phyloP scores from a whole-genome alignment of 2,113 vertebrate genomes.

The Blennius ocellaris region DNA sequence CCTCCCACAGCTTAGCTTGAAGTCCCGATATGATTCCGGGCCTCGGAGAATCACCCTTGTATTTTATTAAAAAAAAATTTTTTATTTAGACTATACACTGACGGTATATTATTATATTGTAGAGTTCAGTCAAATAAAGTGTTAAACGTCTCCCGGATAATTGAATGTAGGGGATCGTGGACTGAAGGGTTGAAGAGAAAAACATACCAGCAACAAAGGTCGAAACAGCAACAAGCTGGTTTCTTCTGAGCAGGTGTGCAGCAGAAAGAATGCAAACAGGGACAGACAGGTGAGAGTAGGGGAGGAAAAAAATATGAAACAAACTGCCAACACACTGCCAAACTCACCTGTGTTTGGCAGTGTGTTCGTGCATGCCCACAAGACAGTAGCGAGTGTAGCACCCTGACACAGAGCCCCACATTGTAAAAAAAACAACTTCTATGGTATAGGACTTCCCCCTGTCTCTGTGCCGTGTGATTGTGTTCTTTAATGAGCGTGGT shows the following conservation, averaged over 20 bases:
- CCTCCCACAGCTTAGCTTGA: constrained; percentile 28
- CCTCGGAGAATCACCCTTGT: not conserved
- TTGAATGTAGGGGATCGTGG: no score
- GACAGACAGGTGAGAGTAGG: constrained; percentile 14
- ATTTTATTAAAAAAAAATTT: no score
- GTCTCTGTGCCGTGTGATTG: constrained; percentile 3
- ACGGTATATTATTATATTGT: no score
- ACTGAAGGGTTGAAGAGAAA: no score
- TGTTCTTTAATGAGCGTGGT: constrained; percentile 23
- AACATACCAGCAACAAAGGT: not conserved
- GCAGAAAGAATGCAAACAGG: not conserved
- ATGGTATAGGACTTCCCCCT: constrained; percentile 33
- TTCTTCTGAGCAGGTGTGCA: constrained; percentile 11
- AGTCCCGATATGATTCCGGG: constrained; percentile 16
- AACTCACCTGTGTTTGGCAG: not conserved
- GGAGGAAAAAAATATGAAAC: constrained; percentile 2
- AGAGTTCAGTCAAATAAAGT: no score
- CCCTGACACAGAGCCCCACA: constrained; percentile 23
- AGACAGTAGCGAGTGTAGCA: constrained; percentile 2
- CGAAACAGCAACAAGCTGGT: constrained; percentile 8
- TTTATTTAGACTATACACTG: no score
- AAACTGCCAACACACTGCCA: no score
- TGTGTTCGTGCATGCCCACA: not conserved
- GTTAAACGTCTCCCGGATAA: no score
- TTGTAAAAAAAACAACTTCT: constrained; percentile 10